Evolutionary conservation across 2,888 invertebrate species (phyloP), one percentile per base, ranked within the genome.

Genomic region (Tiliacea aurago): DNA sequence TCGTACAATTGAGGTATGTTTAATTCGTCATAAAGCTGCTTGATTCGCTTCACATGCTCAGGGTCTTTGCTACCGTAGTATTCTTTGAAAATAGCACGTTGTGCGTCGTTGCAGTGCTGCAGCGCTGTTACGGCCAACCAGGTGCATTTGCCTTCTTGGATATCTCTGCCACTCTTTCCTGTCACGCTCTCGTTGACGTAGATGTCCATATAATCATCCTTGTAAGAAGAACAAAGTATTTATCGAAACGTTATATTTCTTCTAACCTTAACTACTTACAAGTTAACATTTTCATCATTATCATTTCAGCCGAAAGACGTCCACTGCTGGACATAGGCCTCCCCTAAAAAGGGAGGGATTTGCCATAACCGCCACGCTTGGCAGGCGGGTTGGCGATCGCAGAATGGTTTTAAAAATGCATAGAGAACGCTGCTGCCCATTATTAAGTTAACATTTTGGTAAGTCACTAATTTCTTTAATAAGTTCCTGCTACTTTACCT

Each of bases 91-190:
- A 86, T 76, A 4, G 76, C 76, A 72, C 96, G 96, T 89, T 98
- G 98, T 20, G 96, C 95, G 0, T 97, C 94, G 64, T 96, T 97
- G n/a, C 97, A 98, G 65, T 97, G 96, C 92, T 98, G 97, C 80
- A 99, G 96, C 45, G 99, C 99, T 43, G 97, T 97, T 3, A 98
- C 98, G 1, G 98, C 97, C 47, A 99, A 93, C 99, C 99, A 99
- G 0, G 98, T 97, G 92, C 99, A 99, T 94, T 99, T 99, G 56
- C 99, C 99, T 87, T 99, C 98, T 91, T 98, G 97, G 85, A 99
- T 99, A 90, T 99, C 99, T 0, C 97, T 98, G 10, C 98, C 98
- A 0, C 2, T 45, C 20, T 81, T 81, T 5, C 76, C 71, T 0
- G 43, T 66, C 41, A 71, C 6, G 18, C 18, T 47, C n/a, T 82